phyloP scores from a whole-genome alignment of 2,888 invertebrate species.

The Ditylenchus weischeri region DNA sequence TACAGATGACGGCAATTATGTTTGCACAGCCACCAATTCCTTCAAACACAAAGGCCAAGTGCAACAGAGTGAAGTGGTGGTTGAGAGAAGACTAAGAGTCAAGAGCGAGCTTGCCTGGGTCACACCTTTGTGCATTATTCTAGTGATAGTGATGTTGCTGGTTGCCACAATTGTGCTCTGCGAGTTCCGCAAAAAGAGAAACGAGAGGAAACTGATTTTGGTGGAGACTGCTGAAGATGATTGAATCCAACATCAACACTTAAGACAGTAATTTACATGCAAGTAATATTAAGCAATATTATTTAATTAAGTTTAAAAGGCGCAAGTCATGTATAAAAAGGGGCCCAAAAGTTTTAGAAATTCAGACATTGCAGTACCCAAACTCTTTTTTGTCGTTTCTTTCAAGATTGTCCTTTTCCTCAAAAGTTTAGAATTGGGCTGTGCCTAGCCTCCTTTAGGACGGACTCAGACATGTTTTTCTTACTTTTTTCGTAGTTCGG shows the following conservation, averaged over 20 bases:
- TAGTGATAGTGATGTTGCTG: constrained; percentile 37
- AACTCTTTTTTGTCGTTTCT: too few species aligned
- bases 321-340: too few species aligned
- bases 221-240: constrained; percentile 13
- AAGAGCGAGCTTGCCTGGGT: constrained; percentile 46
- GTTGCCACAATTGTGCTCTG: constrained; percentile 43
- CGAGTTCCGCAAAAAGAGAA: constrained; percentile 42
- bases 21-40: constrained; percentile 40
- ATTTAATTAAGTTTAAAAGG: too few species aligned
- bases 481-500: too few species aligned
- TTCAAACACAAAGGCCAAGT: constrained; percentile 11
- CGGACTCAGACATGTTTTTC: too few species aligned
- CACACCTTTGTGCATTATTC: constrained; percentile 42
- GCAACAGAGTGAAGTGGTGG: constrained; percentile 29
- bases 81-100: constrained; percentile 40
- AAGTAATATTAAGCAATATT: background rate
- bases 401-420: too few species aligned
- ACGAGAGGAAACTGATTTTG: constrained; percentile 29
- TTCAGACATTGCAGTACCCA: too few species aligned
- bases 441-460: too few species aligned
- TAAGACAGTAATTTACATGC: background rate
- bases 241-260: background rate
- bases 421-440: too few species aligned
- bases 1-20: constrained; percentile 38
- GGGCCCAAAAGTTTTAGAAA: too few species aligned